Evolutionary conservation across 1,140 invertebrate species (phyloP).

Genomic region (Whitmania pigra): DNA sequence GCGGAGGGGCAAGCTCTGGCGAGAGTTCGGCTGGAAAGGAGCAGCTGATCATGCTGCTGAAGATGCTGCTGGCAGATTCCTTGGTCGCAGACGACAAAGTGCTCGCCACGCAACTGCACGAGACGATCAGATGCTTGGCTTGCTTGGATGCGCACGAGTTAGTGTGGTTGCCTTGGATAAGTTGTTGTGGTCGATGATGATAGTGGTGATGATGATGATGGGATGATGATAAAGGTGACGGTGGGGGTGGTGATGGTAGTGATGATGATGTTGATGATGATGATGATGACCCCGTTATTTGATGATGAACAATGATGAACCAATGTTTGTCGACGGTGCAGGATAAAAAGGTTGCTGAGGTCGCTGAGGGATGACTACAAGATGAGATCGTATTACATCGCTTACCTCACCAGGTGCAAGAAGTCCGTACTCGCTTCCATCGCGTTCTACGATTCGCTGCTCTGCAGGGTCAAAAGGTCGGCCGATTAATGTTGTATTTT

Average conservation of each 20-base stretch:
- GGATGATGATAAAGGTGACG: neutral
- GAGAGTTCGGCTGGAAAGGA: conserved; percentile 46
- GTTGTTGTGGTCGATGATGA: no score
- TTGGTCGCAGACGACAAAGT: conserved; percentile 69
- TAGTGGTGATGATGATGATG: neutral
- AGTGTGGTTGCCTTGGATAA: neutral
- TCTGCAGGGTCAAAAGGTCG: conserved; percentile 43
- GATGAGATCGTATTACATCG: conserved; percentile 63
- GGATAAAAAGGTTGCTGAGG: conserved; percentile 60
- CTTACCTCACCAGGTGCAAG: conserved; percentile 69
- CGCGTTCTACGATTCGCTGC: conserved; percentile 58
- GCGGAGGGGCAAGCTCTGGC: conserved; percentile 23
- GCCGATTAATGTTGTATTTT: neutral
- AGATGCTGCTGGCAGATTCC: conserved; percentile 71
- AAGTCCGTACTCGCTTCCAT: conserved; percentile 67
- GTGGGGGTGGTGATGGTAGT: neutral
- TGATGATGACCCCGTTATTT: no score
- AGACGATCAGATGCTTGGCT: conserved; percentile 66
- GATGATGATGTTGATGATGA: neutral
- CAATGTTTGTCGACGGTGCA: no score
- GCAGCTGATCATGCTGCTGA: conserved; percentile 58
- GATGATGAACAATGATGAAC: no score
- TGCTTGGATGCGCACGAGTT: conserved; percentile 59
- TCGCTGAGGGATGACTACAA: conserved; percentile 69
- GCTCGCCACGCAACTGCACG: conserved; percentile 70